Base-by-base conservation (phyloP, 2,113 vertebrate genomes). In the Amblyopsis rosae region DNA sequence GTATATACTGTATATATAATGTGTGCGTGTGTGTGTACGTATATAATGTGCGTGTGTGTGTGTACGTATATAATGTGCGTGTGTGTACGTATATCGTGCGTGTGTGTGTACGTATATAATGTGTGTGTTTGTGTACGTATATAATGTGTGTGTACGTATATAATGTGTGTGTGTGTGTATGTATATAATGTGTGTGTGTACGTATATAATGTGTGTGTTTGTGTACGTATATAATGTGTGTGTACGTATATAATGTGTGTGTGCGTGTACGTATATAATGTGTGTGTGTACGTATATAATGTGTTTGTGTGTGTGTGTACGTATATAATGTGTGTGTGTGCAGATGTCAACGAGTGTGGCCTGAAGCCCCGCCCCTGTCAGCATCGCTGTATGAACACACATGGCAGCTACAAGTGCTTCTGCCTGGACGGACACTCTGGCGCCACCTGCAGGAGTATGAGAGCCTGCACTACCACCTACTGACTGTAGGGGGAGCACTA, bases 321-420 rank as follows among this genome's bases (percentile, higher is more conserved):
- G 10, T 51, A 11, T 41, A 2, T 64, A 0, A 56, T 54, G 56
- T 60, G 59, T 62, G 41, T 70, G 67, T 55, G 17, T 59, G 45
- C 91, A 99, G 96, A 98, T 83, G 86, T 96, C 88, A 99, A 98
- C 0, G 96, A 98, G 83, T 99, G 96, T 54, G 97, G 95, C 4
- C 64, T 94, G 82, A 96, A 94, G 81, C 96, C 96, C 26, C 93
- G 94, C 10, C 95, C 94, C 3, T 98, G 97, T 67, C 93, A 96
- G 53, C 96, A 99, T 83, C 94, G 96, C 86, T 99, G 97, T 51
- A 95, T 98, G 94, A 99, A 98, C 82, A 98, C 95, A 0, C 88
- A 90, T 0, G 96, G 97, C 64, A 98, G 96, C 92, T 98, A 93
- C 93, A 96, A 95, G 90, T 99, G 97, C 86, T 97, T 94, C 87